phyloP scores from a whole-genome alignment of 2,888 invertebrate species.

The Caenorhabditis sp. region DNA sequence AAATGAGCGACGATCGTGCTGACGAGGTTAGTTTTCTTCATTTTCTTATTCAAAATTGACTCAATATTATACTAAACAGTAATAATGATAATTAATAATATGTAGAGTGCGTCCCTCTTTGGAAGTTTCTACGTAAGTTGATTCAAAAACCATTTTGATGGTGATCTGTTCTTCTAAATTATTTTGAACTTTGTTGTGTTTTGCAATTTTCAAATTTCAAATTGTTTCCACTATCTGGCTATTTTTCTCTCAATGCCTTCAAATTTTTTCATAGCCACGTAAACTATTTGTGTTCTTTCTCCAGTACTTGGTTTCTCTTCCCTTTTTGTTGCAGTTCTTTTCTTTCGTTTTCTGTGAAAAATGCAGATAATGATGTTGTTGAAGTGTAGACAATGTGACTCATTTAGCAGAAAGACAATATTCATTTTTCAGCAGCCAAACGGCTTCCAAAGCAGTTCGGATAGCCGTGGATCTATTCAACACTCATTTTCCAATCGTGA shows the following conservation, averaged over 20 bases:
- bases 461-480: slow-evolving; percentile 52
- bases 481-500: slow-evolving; percentile 72
- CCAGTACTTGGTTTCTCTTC: slow-evolving; percentile 7
- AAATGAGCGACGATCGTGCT: slow-evolving; percentile 67
- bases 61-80: too few relatives aligned
- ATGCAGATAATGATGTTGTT: slow-evolving; percentile 22
- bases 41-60: too few relatives aligned
- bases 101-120: slow-evolving; percentile 81
- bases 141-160: neutral
- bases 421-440: slow-evolving; percentile 58
- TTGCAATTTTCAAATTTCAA: slow-evolving; percentile 37
- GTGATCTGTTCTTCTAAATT: too few relatives aligned
- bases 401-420: neutral
- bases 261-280: neutral
- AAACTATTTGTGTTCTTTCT: neutral
- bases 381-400: slow-evolving; percentile 22
- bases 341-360: slow-evolving; percentile 5
- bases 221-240: neutral
- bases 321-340: slow-evolving; percentile 29
- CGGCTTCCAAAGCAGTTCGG: slow-evolving; percentile 46
- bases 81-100: slow-evolving; percentile 14
- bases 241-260: neutral
- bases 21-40: slow-evolving; percentile 63
- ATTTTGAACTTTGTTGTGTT: neutral
- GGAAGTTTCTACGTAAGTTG: slow-evolving; percentile 82